Base-by-base conservation (phyloP, 2,888 invertebrate genomes). In the Nemoura dubitans region DNA sequence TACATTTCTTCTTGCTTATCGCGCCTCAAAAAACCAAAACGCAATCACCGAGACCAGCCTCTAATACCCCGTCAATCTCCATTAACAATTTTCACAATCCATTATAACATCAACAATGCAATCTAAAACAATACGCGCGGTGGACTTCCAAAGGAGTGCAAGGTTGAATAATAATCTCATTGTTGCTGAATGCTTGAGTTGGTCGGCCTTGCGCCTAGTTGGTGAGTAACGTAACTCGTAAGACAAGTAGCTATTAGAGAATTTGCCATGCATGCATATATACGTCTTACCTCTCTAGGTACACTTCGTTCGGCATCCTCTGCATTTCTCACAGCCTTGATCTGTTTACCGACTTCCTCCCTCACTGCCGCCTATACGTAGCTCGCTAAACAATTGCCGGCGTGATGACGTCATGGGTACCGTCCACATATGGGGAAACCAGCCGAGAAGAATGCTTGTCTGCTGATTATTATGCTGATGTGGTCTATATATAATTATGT, bases 281-380 rank as follows among this genome's bases (percentile, higher is more conserved):
- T 59, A 59, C 14, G 59, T 59, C 59, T 59, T 59, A 59, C 14
- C 2, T 21, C 21, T 59, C 5, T 36, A 36, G 10, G 10, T 36
- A 36, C 36, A 36, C 36, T 10, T 3, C 10, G 36, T 36, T 30
- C 29, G 21, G 36, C 83, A 83, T 83, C 83, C 83, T 83, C 83
- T 42, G 36, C 42, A 42, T 16, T 83, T 83, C 83, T 36, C 83
- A 83, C 83, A 83, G 83, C 83, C 83, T 83, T 83, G 83, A 83
- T 83, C 83, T 83, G 83, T 83, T 83, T 83, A 30, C 83, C 21
- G 26, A 36, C 36, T 82, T 36, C 83, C 42, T 36, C 36, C 82
- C 82, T 26, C 83, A 43, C 36, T n/a, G n/a, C 83, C 83, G 25
- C 83, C 83, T 59, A 14, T 21, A 59, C 16, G 16, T 21, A 2